Evolutionary conservation across 2,797 vertebrate species (phyloP).

Genomic region (Hyperoplus immaculatus): DNA sequence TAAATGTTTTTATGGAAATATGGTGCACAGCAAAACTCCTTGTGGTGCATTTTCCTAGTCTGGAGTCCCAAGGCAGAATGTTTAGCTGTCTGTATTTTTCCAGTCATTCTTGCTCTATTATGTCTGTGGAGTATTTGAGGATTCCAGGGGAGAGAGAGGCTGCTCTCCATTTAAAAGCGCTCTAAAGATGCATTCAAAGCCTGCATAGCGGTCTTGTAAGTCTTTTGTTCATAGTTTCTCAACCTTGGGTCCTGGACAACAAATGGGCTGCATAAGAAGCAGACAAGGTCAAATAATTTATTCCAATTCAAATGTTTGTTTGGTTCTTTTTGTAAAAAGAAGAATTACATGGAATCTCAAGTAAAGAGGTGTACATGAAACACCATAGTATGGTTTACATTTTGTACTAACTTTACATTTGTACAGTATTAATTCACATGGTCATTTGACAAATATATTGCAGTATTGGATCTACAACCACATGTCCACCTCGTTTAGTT

Average conservation of each 20-base stretch:
- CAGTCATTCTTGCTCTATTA: background rate
- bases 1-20: background rate
- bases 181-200: background rate
- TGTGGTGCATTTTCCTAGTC: background rate
- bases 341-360: too few species aligned
- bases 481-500: too few species aligned
- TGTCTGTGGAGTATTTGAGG: background rate
- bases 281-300: background rate
- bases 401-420: too few species aligned
- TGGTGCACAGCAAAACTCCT: background rate
- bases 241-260: background rate
- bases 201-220: background rate
- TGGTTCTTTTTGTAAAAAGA: too few species aligned
- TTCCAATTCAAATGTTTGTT: too few species aligned
- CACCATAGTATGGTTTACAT: too few species aligned
- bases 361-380: too few species aligned
- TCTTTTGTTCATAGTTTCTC: background rate
- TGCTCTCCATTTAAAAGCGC: background rate
- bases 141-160: background rate
- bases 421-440: too few species aligned
- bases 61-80: background rate
- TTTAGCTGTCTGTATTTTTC: too few species aligned
- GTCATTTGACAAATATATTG: too few species aligned
- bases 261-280: background rate
- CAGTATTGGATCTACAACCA: too few species aligned